Evolutionary conservation across 2,888 invertebrate species (phyloP), one percentile per base, ranked within the genome.

Genomic region (Cantharis rufa): DNA sequence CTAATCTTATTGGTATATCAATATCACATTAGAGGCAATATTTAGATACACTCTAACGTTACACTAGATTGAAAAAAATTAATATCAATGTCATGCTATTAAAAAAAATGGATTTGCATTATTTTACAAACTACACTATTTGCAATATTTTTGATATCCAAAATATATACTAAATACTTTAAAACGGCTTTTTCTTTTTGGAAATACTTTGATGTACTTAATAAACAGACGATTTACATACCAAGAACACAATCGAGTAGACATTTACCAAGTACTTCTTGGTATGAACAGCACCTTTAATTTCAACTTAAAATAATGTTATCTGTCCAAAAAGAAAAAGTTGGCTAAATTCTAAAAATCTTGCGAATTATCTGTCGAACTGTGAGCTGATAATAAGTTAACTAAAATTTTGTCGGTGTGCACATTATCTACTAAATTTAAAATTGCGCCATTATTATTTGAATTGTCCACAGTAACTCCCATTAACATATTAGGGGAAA

Each of bases 291-390:
- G 32, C 32, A n/a, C n/a, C n/a, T n/a, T n/a, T n/a, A 48, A n/a
- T 48, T 48, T n/a, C 1, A 48, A n/a, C n/a, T 48, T 48, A 48
- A 48, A 48, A 48, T 48, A 48, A 48, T 48, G 48, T 48, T 48
- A 48, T n/a, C 48, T 48, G 48, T 48, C 48, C 48, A 48, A 48
- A 48, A 48, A 48, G 48, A 48, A 48, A 48, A 48, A 48, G 48
- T 48, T 48, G 48, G 48, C 48, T 48, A 48, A 48, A 48, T 48
- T 48, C 69, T 76, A 76, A 15, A 86, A 86, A 62, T 87, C 87
- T 79, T 87, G 86, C 10, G 87, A 86, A 80, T 85, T 87, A 80
- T 88, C 88, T 81, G 85, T 85, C 74, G 83, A 84, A 74, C 87
- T 83, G 79, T 87, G 86, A 75, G 84, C 85, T n/a, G 87, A 85